A percentile compares a stretch with the other conserved stretches of the same genome.
These are phyloP conservation scores for Clusia tigrina DNA, from an alignment of 2,888 invertebrate genomes.

Conservation along the genomic window DNA sequence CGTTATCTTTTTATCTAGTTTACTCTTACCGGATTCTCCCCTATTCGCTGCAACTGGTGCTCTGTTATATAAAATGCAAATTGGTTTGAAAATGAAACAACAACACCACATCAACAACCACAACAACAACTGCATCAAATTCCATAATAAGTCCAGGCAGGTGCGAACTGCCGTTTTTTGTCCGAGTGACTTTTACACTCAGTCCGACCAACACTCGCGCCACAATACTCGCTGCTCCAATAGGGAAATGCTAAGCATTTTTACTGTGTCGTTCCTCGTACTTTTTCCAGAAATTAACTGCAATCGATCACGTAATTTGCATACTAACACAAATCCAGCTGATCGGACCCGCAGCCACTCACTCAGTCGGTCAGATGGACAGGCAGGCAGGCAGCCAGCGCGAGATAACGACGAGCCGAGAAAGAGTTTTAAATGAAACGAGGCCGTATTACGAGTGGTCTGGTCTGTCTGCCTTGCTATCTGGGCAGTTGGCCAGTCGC, in stretches of 20 bases:
- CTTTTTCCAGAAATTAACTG: slow-evolving; percentile 3
- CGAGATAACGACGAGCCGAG: no score
- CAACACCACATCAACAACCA: background rate
- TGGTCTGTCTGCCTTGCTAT: background rate
- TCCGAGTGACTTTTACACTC: background rate
- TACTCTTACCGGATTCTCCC: no score
- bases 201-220: background rate
- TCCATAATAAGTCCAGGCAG: background rate
- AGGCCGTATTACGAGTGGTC: no score
- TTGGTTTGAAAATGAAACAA: background rate
- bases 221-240: no score
- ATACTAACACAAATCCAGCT: background rate
- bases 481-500: background rate
- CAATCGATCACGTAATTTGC: slow-evolving; percentile 9
- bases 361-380: background rate
- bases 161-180: background rate
- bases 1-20: no score
- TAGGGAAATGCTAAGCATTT: background rate
- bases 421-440: no score
- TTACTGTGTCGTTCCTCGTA: background rate
- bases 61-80: background rate
- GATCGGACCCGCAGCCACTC: background rate
- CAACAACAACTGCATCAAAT: background rate
- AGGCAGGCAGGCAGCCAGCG: no score
- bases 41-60: background rate